These are phyloP conservation scores for Grammomys surdaster DNA, from an alignment of 2,113 vertebrate genomes.

Conservation along the genomic window DNA sequence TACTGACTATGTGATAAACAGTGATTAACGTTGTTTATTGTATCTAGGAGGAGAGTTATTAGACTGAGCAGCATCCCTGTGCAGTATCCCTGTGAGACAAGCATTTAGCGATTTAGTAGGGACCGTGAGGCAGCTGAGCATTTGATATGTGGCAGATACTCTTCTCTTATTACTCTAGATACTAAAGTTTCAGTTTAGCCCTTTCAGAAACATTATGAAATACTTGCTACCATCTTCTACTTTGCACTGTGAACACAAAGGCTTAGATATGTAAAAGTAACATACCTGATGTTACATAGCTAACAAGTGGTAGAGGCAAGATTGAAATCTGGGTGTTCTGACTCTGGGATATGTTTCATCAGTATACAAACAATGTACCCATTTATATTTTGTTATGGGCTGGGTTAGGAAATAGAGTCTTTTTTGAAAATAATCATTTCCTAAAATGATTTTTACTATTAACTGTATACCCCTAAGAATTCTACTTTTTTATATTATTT, in stretches of 20 bases:
- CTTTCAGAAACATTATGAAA: not conserved
- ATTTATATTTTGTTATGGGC: not conserved
- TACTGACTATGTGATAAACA: not conserved
- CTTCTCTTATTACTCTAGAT: not conserved
- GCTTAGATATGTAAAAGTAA: not conserved
- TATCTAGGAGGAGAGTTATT: not conserved
- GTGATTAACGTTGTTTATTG: not conserved
- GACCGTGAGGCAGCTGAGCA: not conserved
- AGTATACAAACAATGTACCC: too few relatives aligned
- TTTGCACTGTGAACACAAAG: not conserved
- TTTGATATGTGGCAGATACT: not conserved
- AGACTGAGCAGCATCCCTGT: not conserved
- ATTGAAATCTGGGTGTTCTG: not conserved
- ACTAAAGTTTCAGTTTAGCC: not conserved
- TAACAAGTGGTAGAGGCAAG: not conserved
- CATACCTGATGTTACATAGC: not conserved
- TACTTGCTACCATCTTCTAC: not conserved
- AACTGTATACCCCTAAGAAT: not conserved
- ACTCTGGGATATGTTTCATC: not conserved
- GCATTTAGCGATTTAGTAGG: not conserved
- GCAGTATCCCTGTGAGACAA: not conserved
- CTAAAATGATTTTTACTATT: not conserved
- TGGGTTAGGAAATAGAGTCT: not conserved
- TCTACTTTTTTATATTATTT: not conserved
- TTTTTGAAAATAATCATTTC: not conserved